Percentiles rank a stretch among this genome's conserved stretches.
These are phyloP conservation scores for Rhea pennata DNA, from an alignment of 2,113 vertebrate genomes.

Conservation along the genomic window DNA sequence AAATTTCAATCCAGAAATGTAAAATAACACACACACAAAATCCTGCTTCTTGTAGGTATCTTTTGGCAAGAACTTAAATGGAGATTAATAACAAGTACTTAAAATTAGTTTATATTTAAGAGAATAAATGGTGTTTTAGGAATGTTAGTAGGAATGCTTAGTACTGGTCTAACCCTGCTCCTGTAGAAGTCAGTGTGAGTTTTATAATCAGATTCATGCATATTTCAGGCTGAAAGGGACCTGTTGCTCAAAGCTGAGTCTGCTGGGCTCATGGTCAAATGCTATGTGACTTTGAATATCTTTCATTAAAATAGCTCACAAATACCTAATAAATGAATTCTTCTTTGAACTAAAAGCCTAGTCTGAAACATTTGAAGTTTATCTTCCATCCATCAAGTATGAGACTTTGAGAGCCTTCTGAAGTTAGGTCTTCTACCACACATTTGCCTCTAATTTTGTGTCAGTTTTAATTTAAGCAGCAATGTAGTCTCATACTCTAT, in stretches of 20 bases:
- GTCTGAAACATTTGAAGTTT: neutral
- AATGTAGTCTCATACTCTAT: neutral
- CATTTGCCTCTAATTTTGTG: neutral
- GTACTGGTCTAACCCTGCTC: neutral
- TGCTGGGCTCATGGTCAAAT: neutral
- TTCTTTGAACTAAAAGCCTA: neutral
- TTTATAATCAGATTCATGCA: neutral
- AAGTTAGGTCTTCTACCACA: neutral
- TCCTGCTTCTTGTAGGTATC: neutral
- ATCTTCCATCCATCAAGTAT: neutral
- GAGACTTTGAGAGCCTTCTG: neutral
- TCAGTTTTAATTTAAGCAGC: neutral
- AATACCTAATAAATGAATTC: neutral
- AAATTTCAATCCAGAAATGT: neutral
- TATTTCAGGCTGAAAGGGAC: neutral
- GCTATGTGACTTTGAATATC: neutral
- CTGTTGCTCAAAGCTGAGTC: neutral
- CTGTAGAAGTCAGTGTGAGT: neutral
- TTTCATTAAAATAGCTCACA: neutral
- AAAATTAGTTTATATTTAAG: neutral
- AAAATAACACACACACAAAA: neutral
- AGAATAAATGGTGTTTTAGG: neutral
- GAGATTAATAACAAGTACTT: neutral
- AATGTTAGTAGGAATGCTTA: too few species aligned
- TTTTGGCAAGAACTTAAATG: neutral